Conservation (phyloP, 1,140 invertebrate species). For the Drosophila kurseongensis region DNA sequence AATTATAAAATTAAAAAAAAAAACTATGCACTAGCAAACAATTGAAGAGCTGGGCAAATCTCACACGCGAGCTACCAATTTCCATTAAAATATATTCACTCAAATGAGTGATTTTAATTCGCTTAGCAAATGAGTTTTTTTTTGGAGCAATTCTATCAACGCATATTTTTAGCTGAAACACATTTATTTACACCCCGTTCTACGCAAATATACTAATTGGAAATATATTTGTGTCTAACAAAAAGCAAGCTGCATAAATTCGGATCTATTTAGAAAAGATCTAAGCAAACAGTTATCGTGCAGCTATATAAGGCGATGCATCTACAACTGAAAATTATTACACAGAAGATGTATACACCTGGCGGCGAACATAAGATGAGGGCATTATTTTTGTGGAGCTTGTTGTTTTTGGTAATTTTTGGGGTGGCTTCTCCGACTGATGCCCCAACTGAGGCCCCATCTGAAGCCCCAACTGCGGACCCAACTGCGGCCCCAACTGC, state of each 20-base stretch:
- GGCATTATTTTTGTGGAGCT: slow-evolving; percentile 1
- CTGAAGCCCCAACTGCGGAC: no score
- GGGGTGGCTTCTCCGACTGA: no score
- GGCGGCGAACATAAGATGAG: not conserved
- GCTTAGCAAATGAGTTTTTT: not conserved
- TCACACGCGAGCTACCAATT: slow-evolving; percentile 25
- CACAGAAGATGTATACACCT: no score
- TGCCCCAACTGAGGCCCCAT: not conserved
- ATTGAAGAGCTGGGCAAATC: slow-evolving; percentile 12
- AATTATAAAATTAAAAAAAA: slow-evolving; percentile 40
- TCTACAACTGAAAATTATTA: not conserved
- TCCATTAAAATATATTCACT: slow-evolving; percentile 1
- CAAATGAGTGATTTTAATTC: not conserved
- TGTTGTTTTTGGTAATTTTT: not conserved
- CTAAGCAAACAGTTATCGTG: not conserved
- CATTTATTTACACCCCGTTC: not conserved
- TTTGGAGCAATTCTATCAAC: not conserved
- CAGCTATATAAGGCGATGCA: slow-evolving; percentile 10
- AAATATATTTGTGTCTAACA: slow-evolving; percentile 9
- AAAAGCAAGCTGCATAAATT: slow-evolving; percentile 21
- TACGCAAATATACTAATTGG: slow-evolving; percentile 13
- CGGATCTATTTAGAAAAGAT: slow-evolving; percentile 3
- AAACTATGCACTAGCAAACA: slow-evolving; percentile 15
- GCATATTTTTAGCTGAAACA: not conserved
- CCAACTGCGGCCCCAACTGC: no score